A percentile compares a stretch with the other conserved stretches of the same genome.
Conservation (phyloP, 2,797 vertebrate genomes). For the Pempheris klunzingeri region DNA sequence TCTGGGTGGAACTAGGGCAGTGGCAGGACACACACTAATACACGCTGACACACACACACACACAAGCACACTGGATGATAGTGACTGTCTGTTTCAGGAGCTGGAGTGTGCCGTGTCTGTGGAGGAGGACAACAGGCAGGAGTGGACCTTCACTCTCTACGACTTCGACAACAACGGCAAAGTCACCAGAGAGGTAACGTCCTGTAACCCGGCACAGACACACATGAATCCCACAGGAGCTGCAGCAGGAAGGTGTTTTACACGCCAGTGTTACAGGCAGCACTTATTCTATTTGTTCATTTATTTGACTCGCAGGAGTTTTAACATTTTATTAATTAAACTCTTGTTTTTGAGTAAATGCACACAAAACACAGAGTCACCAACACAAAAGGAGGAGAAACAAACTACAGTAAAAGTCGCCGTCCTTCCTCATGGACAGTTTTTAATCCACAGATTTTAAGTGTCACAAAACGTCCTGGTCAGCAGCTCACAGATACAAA, state of each 20-base stretch:
- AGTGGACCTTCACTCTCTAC: constrained; percentile 99
- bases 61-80: constrained; percentile 19
- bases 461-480: neutral
- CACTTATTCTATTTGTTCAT: no score
- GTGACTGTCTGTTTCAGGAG: constrained; percentile 87
- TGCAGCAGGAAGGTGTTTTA: neutral
- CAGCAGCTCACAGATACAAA: neutral
- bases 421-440: no score
- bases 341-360: no score
- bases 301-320: no score
- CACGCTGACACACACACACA: constrained; percentile 35
- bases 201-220: neutral
- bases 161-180: constrained; percentile 99
- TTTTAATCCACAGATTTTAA: neutral
- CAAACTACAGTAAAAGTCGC: no score
- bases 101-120: constrained; percentile 98
- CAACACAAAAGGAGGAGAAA: no score
- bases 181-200: constrained; percentile 97
- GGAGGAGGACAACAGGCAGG: constrained; percentile 98
- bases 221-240: neutral
- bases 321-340: no score
- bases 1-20: constrained; percentile 67
- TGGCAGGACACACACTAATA: constrained; percentile 39
- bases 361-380: no score
- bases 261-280: no score